A percentile compares a stretch with the other conserved stretches of the same genome.
Conservation (phyloP, 2,113 vertebrate species). For the Cettia cetti region DNA sequence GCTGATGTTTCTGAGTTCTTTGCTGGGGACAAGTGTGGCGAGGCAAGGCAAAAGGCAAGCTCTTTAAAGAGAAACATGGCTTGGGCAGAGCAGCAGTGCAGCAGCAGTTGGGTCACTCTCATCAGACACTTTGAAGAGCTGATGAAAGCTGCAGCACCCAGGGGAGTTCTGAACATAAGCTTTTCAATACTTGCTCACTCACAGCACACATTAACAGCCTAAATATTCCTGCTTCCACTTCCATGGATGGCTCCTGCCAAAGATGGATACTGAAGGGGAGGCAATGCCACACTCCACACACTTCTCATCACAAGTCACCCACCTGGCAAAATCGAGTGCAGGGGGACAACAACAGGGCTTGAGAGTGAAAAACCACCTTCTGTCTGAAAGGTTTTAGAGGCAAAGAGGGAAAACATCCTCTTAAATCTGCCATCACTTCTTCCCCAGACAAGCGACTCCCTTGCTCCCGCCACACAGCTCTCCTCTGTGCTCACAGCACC, state of each 20-base stretch:
- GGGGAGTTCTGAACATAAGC: neutral
- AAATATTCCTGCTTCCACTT: neutral
- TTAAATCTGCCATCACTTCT: neutral
- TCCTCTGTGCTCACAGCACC: neutral
- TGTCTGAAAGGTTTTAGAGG: neutral
- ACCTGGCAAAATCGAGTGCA: neutral
- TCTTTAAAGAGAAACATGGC: neutral
- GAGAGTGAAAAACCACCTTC: neutral
- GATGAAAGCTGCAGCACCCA: neutral
- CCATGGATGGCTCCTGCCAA: fast-evolving
- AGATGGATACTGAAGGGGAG: neutral
- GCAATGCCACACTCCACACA: neutral
- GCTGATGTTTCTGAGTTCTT: neutral
- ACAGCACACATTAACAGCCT: neutral
- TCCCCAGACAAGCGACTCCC: neutral
- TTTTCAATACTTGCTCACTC: neutral
- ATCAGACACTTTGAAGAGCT: neutral
- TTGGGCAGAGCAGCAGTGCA: neutral
- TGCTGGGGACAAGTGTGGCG: neutral
- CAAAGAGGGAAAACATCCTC: neutral
- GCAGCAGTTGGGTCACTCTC: neutral
- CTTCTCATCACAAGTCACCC: neutral
- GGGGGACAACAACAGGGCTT: neutral
- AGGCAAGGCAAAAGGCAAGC: neutral
- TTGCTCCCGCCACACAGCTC: neutral